Base-by-base conservation (phyloP, 2,113 vertebrate species). In the Caranx ignobilis region DNA sequence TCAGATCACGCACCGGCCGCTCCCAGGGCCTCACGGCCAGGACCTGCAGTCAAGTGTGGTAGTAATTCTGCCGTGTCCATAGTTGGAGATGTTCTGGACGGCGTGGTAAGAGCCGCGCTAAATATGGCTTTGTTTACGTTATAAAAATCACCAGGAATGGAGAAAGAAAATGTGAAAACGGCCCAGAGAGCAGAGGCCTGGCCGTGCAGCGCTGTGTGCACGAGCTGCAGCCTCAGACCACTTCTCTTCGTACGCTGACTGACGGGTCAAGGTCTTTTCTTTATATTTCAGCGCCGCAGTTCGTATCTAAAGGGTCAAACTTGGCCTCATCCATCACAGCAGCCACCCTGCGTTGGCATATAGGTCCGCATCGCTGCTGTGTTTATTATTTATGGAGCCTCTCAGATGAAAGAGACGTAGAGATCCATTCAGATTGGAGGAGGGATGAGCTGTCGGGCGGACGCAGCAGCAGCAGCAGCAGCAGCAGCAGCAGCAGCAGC, bases 321-420 rank as follows among this genome's bases (percentile, higher is more conserved):
- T 43, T n/a, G 3, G 48, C 67, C 26, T 77, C 88, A 85, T 91
- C 83, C 77, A 83, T 91, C 89, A 91, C 34, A 81, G 55, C 71
- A 62, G 34, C 73, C 21, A 2, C 63, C 71, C 82, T 3, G 78
- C n/a, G 65, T 61, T 73, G 74, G 72, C 77, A 12, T 45, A 75
- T 31, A 37, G 67, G 55, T 71, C 85, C 3, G 31, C 7, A 47
- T 43, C 54, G 62, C 81, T 48, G 81, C 83, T 75, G 78, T 52
- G 70, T 85, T 75, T 78, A 75, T 90, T 90, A 91, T 91, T 86
- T 85, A 88, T 85, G 83, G 77, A 82, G 75, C 74, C 19, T 54
- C 43, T 48, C 39, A 45, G 62, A 81, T 81, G 70, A 87, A 75
- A 86, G 82, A 87, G 41, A 64, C 41, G 2, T 43, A 74, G 52